Evolutionary conservation across 2,888 invertebrate genomes (phyloP).

Genomic region (Noctua fimbriata): DNA sequence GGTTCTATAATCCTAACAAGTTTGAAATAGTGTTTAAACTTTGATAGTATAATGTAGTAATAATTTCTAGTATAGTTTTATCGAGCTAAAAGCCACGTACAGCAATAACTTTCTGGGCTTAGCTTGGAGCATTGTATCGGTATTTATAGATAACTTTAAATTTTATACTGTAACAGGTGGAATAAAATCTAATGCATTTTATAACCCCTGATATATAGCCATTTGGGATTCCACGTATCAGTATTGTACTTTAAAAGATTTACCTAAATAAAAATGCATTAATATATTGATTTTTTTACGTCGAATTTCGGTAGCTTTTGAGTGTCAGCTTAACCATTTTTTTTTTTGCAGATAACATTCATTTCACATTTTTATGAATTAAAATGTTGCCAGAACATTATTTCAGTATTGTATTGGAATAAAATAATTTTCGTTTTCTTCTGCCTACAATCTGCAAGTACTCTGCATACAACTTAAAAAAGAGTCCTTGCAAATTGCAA

Average conservation of each 20-base stretch:
- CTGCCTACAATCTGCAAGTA: too few species aligned
- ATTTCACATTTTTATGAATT: not conserved
- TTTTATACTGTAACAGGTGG: conserved; percentile 31
- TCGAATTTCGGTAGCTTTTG: conserved; percentile 1
- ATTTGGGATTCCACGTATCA: conserved; percentile 22
- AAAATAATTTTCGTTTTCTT: not conserved
- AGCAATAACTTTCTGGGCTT: conserved; percentile 41
- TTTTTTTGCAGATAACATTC: not conserved
- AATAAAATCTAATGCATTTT: conserved; percentile 46
- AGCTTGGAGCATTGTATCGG: conserved; percentile 29
- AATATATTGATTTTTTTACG: conserved; percentile 13
- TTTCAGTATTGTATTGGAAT: not conserved
- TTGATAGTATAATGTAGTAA: not conserved
- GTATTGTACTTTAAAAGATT: not conserved
- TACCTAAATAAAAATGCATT: conserved; percentile 2
- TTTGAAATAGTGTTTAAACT: not conserved
- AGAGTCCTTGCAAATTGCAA: not conserved
- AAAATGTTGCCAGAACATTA: not conserved
- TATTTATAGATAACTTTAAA: conserved; percentile 43
- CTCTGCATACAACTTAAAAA: not conserved
- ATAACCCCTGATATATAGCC: conserved; percentile 21
- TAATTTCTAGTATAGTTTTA: conserved; percentile 18
- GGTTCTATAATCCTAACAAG: not conserved
- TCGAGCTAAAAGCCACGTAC: conserved; percentile 28
- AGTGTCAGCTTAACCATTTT: not conserved